Percentiles rank a stretch among this genome's conserved stretches.
Conservation (phyloP, 2,888 invertebrate species). For the Oasisia sp. region DNA sequence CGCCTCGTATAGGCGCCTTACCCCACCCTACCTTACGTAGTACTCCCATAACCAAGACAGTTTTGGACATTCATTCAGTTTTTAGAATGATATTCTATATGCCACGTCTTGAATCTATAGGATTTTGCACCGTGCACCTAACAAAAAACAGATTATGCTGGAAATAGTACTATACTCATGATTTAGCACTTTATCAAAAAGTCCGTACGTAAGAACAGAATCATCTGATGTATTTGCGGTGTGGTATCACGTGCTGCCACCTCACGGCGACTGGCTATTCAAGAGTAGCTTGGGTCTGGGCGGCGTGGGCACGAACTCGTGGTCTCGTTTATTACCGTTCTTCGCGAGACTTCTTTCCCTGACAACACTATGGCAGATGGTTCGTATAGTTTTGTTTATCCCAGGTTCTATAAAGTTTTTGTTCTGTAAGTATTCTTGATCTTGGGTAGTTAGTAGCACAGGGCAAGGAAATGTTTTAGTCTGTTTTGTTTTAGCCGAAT, state of each 20-base stretch:
- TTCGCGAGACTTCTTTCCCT: constrained; percentile 6
- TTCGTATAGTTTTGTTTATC: neutral
- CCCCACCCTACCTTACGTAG: no score
- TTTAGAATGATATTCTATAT: no score
- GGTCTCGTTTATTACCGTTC: neutral
- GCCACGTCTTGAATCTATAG: no score
- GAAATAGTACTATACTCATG: no score
- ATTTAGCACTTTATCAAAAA: no score
- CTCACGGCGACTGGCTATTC: neutral
- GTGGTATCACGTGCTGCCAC: neutral
- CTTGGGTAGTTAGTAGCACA: neutral
- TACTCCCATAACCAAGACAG: no score
- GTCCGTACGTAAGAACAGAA: no score
- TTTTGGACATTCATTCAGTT: no score
- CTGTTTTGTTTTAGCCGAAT: neutral
- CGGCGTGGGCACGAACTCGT: neutral
- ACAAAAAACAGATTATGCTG: no score
- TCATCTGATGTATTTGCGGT: no score
- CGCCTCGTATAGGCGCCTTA: no score
- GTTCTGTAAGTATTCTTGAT: neutral
- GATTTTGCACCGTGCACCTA: no score
- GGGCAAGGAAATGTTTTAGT: neutral
- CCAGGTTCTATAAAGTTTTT: neutral
- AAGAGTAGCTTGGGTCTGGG: neutral
- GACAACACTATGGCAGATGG: constrained; percentile 11